Conservation (phyloP, 2,888 invertebrate species). For the Clivina fossor region DNA sequence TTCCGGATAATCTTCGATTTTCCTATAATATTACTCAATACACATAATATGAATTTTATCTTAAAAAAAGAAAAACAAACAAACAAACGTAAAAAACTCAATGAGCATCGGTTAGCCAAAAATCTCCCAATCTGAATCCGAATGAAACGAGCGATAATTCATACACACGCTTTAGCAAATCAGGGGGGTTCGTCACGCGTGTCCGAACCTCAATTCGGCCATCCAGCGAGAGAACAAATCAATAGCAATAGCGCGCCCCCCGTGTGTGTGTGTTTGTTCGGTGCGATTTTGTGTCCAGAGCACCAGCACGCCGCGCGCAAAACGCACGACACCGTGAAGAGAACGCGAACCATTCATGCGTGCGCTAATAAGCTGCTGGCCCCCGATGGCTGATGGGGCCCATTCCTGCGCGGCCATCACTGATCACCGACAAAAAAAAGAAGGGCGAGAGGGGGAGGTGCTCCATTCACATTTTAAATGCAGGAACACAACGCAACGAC, state of each 20-base stretch:
- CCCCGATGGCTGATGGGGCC: background rate
- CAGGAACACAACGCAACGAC: too few species aligned
- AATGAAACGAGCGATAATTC: slow-evolving; percentile 25
- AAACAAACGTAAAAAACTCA: slow-evolving; percentile 7
- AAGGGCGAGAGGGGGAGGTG: too few species aligned
- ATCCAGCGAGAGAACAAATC: slow-evolving; percentile 30
- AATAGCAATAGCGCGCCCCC: too few species aligned
- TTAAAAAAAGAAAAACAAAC: slow-evolving; percentile 8
- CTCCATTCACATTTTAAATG: too few species aligned
- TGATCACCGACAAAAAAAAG: too few species aligned
- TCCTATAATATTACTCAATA: too few species aligned
- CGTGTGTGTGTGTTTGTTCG: slow-evolving; percentile 27
- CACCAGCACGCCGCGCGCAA: too few species aligned
- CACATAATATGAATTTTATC: too few species aligned
- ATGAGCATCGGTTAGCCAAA: too few species aligned
- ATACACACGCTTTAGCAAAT: too few species aligned
- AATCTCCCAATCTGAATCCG: slow-evolving; percentile 1
- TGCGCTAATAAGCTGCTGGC: slow-evolving; percentile 29
- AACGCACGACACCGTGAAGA: slow-evolving; percentile 27
- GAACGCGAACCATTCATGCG: slow-evolving; percentile 30
- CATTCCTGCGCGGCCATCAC: too few species aligned
- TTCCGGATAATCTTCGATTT: too few species aligned
- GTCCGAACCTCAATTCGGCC: slow-evolving; percentile 8
- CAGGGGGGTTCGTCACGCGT: slow-evolving; percentile 1
- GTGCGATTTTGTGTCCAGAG: slow-evolving; percentile 23